Evolutionary conservation across 2,797 vertebrate genomes (phyloP).

Genomic region (Syndactyla subalaris): DNA sequence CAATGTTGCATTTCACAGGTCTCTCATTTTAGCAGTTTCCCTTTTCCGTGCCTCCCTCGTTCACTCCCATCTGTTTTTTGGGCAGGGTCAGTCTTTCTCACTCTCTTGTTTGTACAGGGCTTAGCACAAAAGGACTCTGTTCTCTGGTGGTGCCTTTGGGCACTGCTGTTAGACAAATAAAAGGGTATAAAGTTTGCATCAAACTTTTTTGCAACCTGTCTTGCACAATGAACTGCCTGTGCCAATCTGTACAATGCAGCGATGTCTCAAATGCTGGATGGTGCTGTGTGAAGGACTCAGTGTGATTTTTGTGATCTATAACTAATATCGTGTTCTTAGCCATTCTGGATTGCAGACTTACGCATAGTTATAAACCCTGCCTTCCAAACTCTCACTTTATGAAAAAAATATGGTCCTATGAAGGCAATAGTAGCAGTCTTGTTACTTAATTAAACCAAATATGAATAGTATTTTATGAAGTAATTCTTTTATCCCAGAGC

Average conservation of each 20-base stretch:
- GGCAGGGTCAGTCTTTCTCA: slow-evolving; percentile 58
- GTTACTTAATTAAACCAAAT: neutral
- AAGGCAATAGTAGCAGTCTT: neutral
- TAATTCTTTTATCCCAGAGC: neutral
- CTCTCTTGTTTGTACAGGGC: slow-evolving; percentile 45
- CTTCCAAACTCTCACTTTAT: neutral
- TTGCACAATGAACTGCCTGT: slow-evolving; percentile 19
- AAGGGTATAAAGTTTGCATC: slow-evolving; percentile 64
- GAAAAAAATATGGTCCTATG: neutral
- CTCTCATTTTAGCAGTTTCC: slow-evolving; percentile 7
- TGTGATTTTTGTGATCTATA: neutral
- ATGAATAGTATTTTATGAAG: neutral
- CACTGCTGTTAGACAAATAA: slow-evolving; percentile 59
- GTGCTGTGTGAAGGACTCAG: neutral
- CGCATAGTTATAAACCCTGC: neutral
- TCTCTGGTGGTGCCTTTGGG: slow-evolving; percentile 61
- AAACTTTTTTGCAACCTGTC: slow-evolving; percentile 54
- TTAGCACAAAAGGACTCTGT: slow-evolving; percentile 66
- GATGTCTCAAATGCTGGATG: neutral
- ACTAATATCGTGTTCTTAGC: neutral
- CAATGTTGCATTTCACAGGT: neutral
- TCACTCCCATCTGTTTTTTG: slow-evolving; percentile 45
- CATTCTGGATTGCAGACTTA: neutral
- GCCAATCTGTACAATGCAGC: neutral
- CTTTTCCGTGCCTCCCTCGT: slow-evolving; percentile 26